Evolutionary conservation across 2,113 vertebrate species (phyloP).

Genomic region (Apus apus): DNA sequence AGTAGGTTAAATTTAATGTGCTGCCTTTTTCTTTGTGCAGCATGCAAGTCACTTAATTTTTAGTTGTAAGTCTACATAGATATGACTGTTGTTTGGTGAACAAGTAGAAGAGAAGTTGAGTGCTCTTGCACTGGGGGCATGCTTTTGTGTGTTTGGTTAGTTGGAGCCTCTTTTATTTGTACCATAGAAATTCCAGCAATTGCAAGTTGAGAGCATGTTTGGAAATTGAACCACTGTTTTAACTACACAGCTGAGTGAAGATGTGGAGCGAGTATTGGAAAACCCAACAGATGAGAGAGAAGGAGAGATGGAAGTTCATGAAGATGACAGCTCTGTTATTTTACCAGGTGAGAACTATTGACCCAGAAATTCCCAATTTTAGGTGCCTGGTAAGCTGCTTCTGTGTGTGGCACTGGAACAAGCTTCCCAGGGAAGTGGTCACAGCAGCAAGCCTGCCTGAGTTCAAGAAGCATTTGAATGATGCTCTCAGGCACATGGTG

Average conservation of each 20-base stretch:
- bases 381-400: background rate
- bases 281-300: constrained; percentile 61
- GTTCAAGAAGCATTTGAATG: no score
- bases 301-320: constrained; percentile 69
- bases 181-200: constrained; percentile 58
- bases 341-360: constrained; percentile 77
- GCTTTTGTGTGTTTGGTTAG: constrained; percentile 25
- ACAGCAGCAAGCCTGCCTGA: no score
- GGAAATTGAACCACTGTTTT: constrained; percentile 67
- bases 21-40: background rate
- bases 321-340: constrained; percentile 63
- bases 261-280: constrained; percentile 67
- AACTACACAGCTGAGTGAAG: constrained; percentile 84
- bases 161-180: constrained; percentile 57
- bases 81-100: background rate
- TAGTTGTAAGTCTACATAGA: background rate
- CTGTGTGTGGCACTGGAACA: background rate
- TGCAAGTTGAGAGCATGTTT: constrained; percentile 51
- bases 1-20: constrained; percentile 14
- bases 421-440: no score
- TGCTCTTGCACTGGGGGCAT: background rate
- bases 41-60: background rate
- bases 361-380: background rate
- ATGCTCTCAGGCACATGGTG: no score
- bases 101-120: background rate